Evolutionary conservation across 2,113 vertebrate species (phyloP).

Genomic region (Cryptoleucopteryx plumbea): DNA sequence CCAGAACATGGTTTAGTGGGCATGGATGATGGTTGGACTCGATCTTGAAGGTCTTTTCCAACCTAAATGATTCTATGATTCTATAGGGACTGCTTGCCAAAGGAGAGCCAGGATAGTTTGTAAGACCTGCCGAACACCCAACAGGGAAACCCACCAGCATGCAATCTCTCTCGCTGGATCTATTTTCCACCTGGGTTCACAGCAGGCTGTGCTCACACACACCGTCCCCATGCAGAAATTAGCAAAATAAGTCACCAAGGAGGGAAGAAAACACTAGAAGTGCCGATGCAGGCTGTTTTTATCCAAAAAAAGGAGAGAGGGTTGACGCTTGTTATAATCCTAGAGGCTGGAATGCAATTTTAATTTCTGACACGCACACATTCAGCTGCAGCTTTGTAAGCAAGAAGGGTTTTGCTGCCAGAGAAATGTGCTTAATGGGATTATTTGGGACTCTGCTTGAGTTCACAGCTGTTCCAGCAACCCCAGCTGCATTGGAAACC

Average conservation of each 20-base stretch:
- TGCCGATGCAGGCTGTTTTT: neutral
- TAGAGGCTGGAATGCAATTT: neutral
- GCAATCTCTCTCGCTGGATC: rapidly evolving
- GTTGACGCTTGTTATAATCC: neutral
- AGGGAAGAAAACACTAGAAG: neutral
- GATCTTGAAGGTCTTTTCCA: no score
- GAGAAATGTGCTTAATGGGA: neutral
- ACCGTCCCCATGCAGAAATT: neutral
- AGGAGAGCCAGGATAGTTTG: neutral
- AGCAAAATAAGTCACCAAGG: neutral
- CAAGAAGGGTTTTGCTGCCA: neutral
- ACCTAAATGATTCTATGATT: no score
- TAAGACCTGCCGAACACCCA: neutral
- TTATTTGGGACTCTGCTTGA: neutral
- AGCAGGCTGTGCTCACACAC: neutral
- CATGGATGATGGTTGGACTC: no score
- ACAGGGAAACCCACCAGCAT: neutral
- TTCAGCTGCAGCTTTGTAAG: neutral
- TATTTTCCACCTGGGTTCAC: neutral
- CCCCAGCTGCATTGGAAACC: neutral
- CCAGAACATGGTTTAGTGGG: no score
- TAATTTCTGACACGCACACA: neutral
- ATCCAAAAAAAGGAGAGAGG: neutral
- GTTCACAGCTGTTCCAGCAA: neutral
- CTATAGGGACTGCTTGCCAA: no score